Evolutionary conservation across 2,113 vertebrate species (phyloP), one percentile per base, ranked within the genome.

Genomic region (Vicugna pacos): DNA sequence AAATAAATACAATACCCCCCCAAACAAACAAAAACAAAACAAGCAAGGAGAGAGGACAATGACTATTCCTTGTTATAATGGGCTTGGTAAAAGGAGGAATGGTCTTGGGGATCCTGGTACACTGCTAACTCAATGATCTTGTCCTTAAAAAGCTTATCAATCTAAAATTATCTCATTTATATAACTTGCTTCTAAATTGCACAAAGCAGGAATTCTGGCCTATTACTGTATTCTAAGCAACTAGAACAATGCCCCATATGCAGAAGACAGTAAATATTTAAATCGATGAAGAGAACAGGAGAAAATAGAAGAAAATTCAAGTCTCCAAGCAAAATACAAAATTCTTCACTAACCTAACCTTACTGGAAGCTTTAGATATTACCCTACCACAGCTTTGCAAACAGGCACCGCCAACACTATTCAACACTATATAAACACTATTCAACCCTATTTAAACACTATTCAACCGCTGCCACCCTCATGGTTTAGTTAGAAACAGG

Each of bases 151-250:
- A 86, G 56, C 32, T 73, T 75, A 89, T 67, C 50, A 60, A 15
- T n/a, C 77, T 97, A 76, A 76, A 56, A 93, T 95, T 64, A 93
- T 79, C 62, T 93, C 38, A 89, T 65, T 52, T 82, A 83, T 24
- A 93, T 87, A 52, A 90, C 24, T 77, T 96, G 50, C 16, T 82
- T 76, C 56, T 94, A 70, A 92, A 6, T 42, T 42, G 42, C 82
- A 65, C 79, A 92, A 77, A 77, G 24, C 11, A 92, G 2, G 50
- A 89, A 96, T 67, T 92, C 10, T 86, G 48, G 22, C 35, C 30
- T 67, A 88, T 48, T 88, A 60, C 16, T 93, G 0, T 72, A 52
- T 46, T 70, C 26, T 50, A 94, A 80, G 81, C 20, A 92, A 24
- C 50, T 82, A 95, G 20, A 95, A 65, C 32, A 94, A 76, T 67